Base-by-base conservation (phyloP, 2,113 vertebrate genomes). In the Morone chrysops region DNA sequence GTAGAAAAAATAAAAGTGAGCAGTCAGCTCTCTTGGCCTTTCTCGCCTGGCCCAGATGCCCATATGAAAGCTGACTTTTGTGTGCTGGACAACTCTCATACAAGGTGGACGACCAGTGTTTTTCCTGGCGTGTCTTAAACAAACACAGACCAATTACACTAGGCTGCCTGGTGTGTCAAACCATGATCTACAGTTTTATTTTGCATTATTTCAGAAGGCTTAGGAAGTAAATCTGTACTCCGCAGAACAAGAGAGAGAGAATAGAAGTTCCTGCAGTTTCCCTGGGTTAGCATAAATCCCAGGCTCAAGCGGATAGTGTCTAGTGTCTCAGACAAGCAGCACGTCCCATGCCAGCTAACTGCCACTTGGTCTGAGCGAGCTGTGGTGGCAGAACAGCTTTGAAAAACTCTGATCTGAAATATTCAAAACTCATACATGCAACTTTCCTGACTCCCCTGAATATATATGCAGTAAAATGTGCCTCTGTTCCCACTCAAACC, bases 31-130 rank as follows among this genome's bases (percentile, higher is more conserved):
- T 79, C 87, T 90, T 89, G 89, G 92, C 91, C 70, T 80, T 86
- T 83, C 78, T 90, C 75, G 76, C 70, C 43, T 25, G 51, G 61
- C 70, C 87, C 83, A 87, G 80, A 91, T 90, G 88, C 81, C 83
- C 81, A 75, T 86, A 89, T 93, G 93, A 94, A 94, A 94, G 93
- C 91, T 87, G 81, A 89, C 93, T 91, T 94, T 93, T 93, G 94
- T 93, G 82, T 75, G 83, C 75, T 63, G 86, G 75, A 78, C 86
- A 61, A 71, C 69, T 85, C 85, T 86, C 76, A 70, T 71, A 87
- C 74, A 85, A 89, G 91, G 91, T 90, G 85, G 88, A 93, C 20
- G 59, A 80, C 72, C 53, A 11, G 66, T 92, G 92, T 91, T 94
- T 90, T 93, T 92, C 82, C 91, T 94, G 93, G 92, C 94, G 81